Evolutionary conservation across 2,888 invertebrate genomes (phyloP), one percentile per base, ranked within the genome.

Genomic region (Drosophila buzzatii): DNA sequence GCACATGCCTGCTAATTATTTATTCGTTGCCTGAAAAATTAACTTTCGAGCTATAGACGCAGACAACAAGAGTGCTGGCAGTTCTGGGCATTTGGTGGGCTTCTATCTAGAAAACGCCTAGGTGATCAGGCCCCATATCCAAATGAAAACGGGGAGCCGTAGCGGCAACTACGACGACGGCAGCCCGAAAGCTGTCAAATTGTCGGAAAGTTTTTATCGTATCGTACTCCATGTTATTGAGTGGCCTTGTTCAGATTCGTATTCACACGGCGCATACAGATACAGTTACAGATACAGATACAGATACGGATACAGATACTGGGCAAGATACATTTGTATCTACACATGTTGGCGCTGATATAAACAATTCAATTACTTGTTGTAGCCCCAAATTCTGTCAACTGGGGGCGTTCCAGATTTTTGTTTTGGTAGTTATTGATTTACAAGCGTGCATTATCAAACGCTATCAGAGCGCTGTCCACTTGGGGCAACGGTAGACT

Each of bases 1-100:
- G 76, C 89, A 91, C 79, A 67, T 74, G 76, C 66, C 66, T 65
- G 89, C 85, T 90, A 90, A 90, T 90, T 90, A 91, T 74, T 85
- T 90, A 86, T 89, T 91, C 89, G 89, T 91, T 91, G 89, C 79
- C 85, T 69, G 82, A 91, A 86, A 91, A 89, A 91, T 89, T 91
- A 90, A 90, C 83, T 90, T 76, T 81, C 73, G 76, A 63, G 73
- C 69, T 73, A 65, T 47, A 51, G 37, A 62, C 57, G 76, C 68
- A 81, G 77, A 80, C 85, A 87, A 85, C 71, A 78, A 87, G 80
- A 82, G 81, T 76, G 75, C 68, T 58, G 73, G 45, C 66, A 52
- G 81, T 66, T 66, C 55, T 57, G 35, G 14, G 12, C 27, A 31
- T 56, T 56, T 18, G 41, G 20, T 63, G 45, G 39, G n/a, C 68